A percentile compares a stretch with the other conserved stretches of the same genome.
phyloP scores from a whole-genome alignment of 2,888 invertebrate species.

The Chironomus riparius region DNA sequence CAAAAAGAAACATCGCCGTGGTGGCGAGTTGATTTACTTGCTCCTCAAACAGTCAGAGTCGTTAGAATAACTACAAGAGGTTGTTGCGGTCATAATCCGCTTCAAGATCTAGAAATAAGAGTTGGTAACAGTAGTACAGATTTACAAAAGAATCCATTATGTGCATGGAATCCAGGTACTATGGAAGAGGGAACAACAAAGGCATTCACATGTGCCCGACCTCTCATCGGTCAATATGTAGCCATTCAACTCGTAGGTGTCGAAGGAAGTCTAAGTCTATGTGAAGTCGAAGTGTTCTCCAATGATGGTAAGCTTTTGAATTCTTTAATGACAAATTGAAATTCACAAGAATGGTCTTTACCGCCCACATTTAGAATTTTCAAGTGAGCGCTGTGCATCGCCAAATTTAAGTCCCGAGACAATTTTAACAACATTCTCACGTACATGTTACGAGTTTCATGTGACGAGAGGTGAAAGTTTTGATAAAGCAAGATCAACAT shows the following conservation, averaged over 20 bases:
- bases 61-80: constrained; percentile 70
- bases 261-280: constrained; percentile 78
- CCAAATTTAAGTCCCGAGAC: constrained; percentile 67
- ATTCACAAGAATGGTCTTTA: neutral
- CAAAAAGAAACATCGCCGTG: constrained; percentile 83
- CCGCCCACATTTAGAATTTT: constrained; percentile 55
- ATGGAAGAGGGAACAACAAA: constrained; percentile 90
- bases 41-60: constrained; percentile 75
- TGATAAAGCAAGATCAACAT: constrained; percentile 67
- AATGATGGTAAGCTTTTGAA: constrained; percentile 59
- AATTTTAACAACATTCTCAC: constrained; percentile 71
- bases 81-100: constrained; percentile 68
- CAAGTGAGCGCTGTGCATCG: constrained; percentile 72
- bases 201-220: constrained; percentile 77
- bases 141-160: constrained; percentile 78
- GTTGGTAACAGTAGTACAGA: constrained; percentile 87
- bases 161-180: constrained; percentile 90
- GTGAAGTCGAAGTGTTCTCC: constrained; percentile 87
- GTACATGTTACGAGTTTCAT: constrained; percentile 83
- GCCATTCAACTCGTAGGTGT: constrained; percentile 84
- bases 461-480: constrained; percentile 74
- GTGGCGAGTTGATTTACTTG: constrained; percentile 84
- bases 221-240: constrained; percentile 76
- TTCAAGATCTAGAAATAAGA: constrained; percentile 79
- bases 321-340: neutral